Base-by-base conservation (phyloP, 2,113 vertebrate species). In the Pitta sordida region DNA sequence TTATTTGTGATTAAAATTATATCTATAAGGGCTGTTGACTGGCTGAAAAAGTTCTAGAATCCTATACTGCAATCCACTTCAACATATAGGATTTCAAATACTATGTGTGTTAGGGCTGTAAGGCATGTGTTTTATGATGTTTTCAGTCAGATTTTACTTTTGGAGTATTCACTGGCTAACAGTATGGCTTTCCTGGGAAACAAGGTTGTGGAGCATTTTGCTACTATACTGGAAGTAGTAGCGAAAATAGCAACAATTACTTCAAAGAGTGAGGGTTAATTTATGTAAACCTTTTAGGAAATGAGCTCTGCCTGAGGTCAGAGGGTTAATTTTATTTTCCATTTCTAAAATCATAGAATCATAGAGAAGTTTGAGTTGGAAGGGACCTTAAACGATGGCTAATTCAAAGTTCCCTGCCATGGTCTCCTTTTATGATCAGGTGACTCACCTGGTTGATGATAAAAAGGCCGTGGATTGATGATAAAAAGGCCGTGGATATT, bases 81-180 rank as follows among this genome's bases (percentile, higher is more conserved):
- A 68, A 19, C 12, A 29, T 7, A 51, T 36, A 46, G 0, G 1
- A 27, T 39, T 90, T 67, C 20, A 59, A 71, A 82, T 32, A 37
- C 1, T 16, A 36, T 0, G 12, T 2, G 0, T 46, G 8, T n/a
- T 48, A 41, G 34, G 13, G 1, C 2, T 67, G 68, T 63, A 56
- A 75, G 14, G 16, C 0, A 1, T 3, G 1, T 41, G 15, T 30
- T 68, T 56, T 29, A 18, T 8, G 15, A 58, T 14, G 1, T 36
- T 87, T 71, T 17, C 41, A 51, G 32, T 11, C 12, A 65, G 20
- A 29, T 2, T 2, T 52, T n/a, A n/a, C 1, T 1, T 20, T 7
- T 51, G 22, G 3, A 68, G 15, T 20, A 26, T 37, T 73, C 22
- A 41, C 5, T 44, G 2, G 2, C 24, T 46, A 6, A 32, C 22